These are phyloP conservation scores for Heliconius nattereri DNA, from an alignment of 1,140 invertebrate species.

Conservation along the genomic window DNA sequence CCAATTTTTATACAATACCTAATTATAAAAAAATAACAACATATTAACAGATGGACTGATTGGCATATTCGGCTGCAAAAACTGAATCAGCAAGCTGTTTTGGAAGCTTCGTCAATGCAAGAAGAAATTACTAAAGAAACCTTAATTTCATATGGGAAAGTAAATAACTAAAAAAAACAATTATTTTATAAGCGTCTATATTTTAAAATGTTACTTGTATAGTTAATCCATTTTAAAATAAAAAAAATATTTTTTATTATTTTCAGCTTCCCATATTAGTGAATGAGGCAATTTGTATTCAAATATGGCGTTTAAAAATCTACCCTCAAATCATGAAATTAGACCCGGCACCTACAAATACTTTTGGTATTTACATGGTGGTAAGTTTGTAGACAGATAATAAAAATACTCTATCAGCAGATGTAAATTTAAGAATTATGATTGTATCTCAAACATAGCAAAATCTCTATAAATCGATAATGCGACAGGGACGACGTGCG, in stretches of 20 bases:
- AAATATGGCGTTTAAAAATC: constrained; percentile 89
- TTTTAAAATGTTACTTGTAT: no score
- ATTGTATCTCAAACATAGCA: no score
- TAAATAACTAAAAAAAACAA: constrained; percentile 48
- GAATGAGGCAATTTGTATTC: constrained; percentile 88
- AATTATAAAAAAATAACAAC: not conserved
- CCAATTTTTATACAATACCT: not conserved
- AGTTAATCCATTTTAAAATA: not conserved
- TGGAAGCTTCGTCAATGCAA: constrained; percentile 85
- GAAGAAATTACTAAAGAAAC: constrained; percentile 89
- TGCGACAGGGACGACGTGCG: no score
- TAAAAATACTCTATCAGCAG: no score
- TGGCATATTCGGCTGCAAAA: constrained; percentile 88
- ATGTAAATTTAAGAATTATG: no score
- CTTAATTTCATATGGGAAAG: constrained; percentile 84
- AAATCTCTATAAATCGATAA: no score
- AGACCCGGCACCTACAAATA: constrained; percentile 83
- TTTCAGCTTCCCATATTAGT: constrained; percentile 85
- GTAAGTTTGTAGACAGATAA: constrained; percentile 52
- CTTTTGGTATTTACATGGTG: constrained; percentile 88
- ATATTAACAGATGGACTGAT: constrained; percentile 85
- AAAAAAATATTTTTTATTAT: not conserved
- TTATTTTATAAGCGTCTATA: not conserved
- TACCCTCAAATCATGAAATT: constrained; percentile 86
- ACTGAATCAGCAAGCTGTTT: constrained; percentile 89